Base-by-base conservation (phyloP, 2,888 invertebrate genomes). In the Eurytoma adleriae region DNA sequence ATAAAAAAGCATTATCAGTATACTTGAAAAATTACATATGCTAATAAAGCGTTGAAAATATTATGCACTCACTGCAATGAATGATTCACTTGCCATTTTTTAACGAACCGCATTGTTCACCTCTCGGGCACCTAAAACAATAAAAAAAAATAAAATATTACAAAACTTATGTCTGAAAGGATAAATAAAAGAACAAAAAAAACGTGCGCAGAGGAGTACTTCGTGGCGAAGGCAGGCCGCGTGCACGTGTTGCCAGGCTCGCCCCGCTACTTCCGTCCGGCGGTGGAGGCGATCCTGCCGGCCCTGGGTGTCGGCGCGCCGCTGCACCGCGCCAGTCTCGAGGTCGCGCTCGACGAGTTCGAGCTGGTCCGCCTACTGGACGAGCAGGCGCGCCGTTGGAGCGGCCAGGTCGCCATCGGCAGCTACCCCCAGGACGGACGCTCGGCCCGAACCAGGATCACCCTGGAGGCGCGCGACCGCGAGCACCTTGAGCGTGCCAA, bases 231-330 rank as follows among this genome's bases (percentile, higher is more conserved):
- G 64, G 84, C 93, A 20, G 87, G 87, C 62, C 95, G 95, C 88
- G 93, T 94, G 0, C 93, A 92, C 83, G 89, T 94, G 12, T 92
- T 94, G 78, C 94, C 95, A 20, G 94, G 94, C 3, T 92, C 94
- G 18, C 94, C 94, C 0, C 88, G 90, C 74, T 91, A 89, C 83
- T 88, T 91, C 71, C 84, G 90, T 73, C 83, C 85, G 3, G 87
- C 89, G n/a, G 78, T 87, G 3, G 84, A 87, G 13, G 78, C 78
- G 54, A 87, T 88, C 66, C 56, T 86, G 27, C 72, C 85, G 3
- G 62, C 62, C 64, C 66, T 88, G 4, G 78, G 81, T 30, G 72
- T 79, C n/a, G 72, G 72, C 10, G 54, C 20, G 13, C 80, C 83
- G 10, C 64, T 84, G 12, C 82, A 85, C 59, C 79, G 71, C 30